Evolutionary conservation across 2,888 invertebrate genomes (phyloP).

Genomic region (Drosophila hawaiiensis): DNA sequence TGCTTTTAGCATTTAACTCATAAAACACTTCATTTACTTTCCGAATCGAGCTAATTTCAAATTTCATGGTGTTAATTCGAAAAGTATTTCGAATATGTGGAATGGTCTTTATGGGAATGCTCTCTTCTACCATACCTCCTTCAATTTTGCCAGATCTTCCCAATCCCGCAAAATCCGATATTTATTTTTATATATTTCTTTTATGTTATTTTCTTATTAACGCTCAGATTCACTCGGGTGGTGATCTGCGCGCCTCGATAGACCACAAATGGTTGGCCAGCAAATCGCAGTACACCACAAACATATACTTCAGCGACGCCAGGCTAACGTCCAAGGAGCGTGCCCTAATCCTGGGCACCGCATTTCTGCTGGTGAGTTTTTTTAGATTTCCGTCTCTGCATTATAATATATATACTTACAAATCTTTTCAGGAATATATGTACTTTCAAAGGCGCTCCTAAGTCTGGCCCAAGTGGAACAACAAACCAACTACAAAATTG

Average conservation of each 20-base stretch:
- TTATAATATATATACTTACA: background rate
- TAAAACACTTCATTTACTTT: no score
- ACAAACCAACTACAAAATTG: background rate
- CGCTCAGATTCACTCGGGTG: constrained; percentile 86
- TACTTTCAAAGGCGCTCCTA: constrained; percentile 82
- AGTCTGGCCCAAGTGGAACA: background rate
- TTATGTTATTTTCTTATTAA: background rate
- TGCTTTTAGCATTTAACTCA: no score
- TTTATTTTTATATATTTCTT: background rate
- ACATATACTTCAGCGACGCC: constrained; percentile 90
- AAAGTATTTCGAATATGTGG: no score
- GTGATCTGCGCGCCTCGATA: constrained; percentile 86
- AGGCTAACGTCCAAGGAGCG: constrained; percentile 91
- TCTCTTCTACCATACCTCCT: background rate
- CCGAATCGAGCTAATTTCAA: no score
- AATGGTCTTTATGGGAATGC: no score
- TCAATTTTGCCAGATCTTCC: background rate
- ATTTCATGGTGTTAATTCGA: no score
- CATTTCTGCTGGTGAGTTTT: constrained; percentile 91
- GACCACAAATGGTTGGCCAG: constrained; percentile 90
- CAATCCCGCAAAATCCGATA: background rate
- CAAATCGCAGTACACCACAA: constrained; percentile 90
- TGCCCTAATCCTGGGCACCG: constrained; percentile 91
- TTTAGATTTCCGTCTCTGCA: background rate
- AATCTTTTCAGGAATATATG: constrained; percentile 81